Evolutionary conservation across 2,888 invertebrate genomes (phyloP).

Genomic region (Ferrisia virgata): DNA sequence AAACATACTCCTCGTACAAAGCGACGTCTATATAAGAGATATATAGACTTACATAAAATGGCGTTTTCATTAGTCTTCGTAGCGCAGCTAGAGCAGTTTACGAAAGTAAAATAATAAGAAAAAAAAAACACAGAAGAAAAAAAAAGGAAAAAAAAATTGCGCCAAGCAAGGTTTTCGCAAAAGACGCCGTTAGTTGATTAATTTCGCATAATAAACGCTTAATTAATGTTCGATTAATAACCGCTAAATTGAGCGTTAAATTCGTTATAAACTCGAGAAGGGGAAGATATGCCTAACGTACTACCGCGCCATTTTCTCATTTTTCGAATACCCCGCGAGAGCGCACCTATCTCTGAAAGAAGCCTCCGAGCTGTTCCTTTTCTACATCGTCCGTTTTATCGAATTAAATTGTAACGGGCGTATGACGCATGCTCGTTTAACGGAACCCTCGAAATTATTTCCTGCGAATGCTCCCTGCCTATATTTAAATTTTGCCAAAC

Average conservation of each 20-base stretch:
- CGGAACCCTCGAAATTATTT: conserved; percentile 32
- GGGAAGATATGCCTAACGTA: conserved; percentile 13
- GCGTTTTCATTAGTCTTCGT: neutral
- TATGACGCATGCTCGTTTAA: conserved; percentile 44
- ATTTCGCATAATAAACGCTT: conserved; percentile 51
- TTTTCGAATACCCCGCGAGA: conserved; percentile 27
- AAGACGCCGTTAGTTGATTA: conserved; percentile 44
- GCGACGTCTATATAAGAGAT: too few species aligned
- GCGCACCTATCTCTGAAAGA: conserved; percentile 7
- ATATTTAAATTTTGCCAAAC: conserved; percentile 39
- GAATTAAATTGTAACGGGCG: conserved; percentile 45
- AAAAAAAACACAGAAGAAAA: neutral
- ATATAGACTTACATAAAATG: too few species aligned
- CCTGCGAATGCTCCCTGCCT: conserved; percentile 2
- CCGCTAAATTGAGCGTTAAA: conserved; percentile 60
- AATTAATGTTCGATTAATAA: conserved; percentile 62
- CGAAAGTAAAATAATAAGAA: neutral
- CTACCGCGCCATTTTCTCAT: conserved; percentile 46
- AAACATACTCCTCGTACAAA: neutral
- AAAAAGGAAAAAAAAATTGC: neutral
- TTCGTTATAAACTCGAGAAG: conserved; percentile 53
- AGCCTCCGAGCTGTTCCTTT: conserved; percentile 40
- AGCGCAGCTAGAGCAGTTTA: too few species aligned
- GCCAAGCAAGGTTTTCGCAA: neutral
- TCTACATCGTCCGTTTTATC: conserved; percentile 37